Percentiles rank a stretch among this genome's conserved stretches.
Conservation (phyloP, 1,140 invertebrate species). For the Bacillus rossius region DNA sequence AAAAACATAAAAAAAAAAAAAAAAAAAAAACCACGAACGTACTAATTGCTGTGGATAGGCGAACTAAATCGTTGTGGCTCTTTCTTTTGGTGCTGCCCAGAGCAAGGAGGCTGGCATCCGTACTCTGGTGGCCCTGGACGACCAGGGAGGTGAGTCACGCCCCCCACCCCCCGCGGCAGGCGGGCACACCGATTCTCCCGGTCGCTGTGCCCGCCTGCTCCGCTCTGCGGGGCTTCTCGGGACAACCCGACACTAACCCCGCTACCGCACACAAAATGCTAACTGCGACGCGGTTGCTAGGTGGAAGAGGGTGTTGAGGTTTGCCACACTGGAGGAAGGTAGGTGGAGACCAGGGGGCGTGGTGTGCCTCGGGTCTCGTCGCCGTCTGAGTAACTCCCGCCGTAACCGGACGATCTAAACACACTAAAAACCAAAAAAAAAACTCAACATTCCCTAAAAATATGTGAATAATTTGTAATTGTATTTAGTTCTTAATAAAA, state of each 20-base stretch:
- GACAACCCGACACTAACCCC: no score
- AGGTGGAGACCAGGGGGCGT: no score
- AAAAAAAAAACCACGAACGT: neutral
- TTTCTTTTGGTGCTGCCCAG: constrained; percentile 73
- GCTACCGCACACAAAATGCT: no score
- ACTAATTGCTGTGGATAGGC: constrained; percentile 9
- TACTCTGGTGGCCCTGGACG: constrained; percentile 97
- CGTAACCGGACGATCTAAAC: neutral
- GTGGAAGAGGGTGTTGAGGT: no score
- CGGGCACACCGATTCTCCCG: no score
- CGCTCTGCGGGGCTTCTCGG: no score
- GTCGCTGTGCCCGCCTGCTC: no score
- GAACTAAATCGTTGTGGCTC: constrained; percentile 39
- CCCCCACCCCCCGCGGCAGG: constrained; percentile 10
- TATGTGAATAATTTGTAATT: constrained; percentile 2
- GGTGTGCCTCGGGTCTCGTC: no score
- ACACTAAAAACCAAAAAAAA: constrained; percentile 1
- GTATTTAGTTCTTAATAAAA: neutral
- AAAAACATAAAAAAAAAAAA: no score
- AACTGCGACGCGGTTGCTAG: no score
- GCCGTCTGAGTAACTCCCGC: no score
- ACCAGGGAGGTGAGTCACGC: constrained; percentile 95
- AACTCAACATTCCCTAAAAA: neutral
- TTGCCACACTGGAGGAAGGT: no score
- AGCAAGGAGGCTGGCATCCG: constrained; percentile 99